Base-by-base conservation (phyloP, 2,888 invertebrate species). In the Calliopum simillimum region DNA sequence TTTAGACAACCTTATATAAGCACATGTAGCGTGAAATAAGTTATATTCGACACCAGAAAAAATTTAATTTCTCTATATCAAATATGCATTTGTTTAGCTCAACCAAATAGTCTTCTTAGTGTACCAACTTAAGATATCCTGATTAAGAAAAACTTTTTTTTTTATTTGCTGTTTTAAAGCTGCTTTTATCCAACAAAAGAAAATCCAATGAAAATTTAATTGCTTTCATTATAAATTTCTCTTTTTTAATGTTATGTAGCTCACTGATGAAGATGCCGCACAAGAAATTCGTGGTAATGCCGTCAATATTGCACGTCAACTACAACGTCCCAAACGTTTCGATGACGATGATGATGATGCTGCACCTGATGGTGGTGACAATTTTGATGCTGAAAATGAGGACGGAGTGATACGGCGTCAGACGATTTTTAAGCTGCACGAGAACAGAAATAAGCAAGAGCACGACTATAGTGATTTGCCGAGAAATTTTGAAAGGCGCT, bases 261-360 rank as follows among this genome's bases (percentile, higher is more conserved):
- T 81, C 21, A 81, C 80, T 59, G 83, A 82, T 61, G 82, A 84
- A 70, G 84, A 84, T 69, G 84, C 88, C n/a, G 87, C 88, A 62
- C 87, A 88, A 25, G 87, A 90, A 75, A 86, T 90, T 21, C 87
- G 88, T 67, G 89, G 89, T 72, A 89, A 89, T 80, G 90, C 90
- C 0, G 88, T 91, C n/a, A 88, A 89, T 76, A 90, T 91, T 65
- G 91, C 89, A 0, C 83, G 87, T 8, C 87, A 88, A 64, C 77
- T 91, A 62, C 91, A 90, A 79, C 83, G 87, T 16, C 85, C 88
- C 12, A 84, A 82, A 70, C 81, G 83, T 21, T 76, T 82, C 43
- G 84, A 83, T 53, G 85, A 85, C 19, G 83, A 84, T 5, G 81
- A 84, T 55, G 80, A 76, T n/a, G 67, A 75, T 6, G 44, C 73